These are phyloP conservation scores for Rhinophrynus dorsalis DNA, from an alignment of 2,797 vertebrate species.

Conservation along the genomic window DNA sequence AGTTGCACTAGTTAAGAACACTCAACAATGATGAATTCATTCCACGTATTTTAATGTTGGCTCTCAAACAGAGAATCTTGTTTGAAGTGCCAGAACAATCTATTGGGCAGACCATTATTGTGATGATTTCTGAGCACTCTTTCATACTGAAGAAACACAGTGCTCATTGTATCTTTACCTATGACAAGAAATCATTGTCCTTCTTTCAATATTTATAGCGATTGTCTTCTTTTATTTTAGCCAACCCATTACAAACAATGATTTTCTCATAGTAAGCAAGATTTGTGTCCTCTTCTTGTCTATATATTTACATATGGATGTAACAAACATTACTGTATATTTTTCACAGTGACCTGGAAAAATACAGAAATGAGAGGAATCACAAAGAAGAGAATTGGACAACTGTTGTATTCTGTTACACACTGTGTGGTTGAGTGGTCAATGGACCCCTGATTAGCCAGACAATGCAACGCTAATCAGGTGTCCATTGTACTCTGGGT, in stretches of 20 bases:
- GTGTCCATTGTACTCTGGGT: no score
- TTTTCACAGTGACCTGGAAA: no score
- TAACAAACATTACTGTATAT: no score
- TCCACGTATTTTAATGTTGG: neutral
- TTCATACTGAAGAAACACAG: slow-evolving; percentile 30
- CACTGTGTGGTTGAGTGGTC: no score
- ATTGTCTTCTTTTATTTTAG: slow-evolving; percentile 22
- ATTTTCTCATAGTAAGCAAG: slow-evolving; percentile 23
- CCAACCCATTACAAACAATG: slow-evolving; percentile 25
- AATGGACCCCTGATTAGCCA: no score
- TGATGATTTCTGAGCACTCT: slow-evolving; percentile 6
- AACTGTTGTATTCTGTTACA: no score
- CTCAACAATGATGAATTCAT: neutral
- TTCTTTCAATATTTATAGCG: neutral
- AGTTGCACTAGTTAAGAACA: no score
- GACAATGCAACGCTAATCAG: no score
- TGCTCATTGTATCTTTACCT: slow-evolving; percentile 9
- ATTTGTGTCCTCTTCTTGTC: neutral
- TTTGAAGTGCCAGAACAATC: neutral
- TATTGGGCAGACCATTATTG: neutral
- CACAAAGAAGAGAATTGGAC: no score
- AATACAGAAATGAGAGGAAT: no score
- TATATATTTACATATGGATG: no score
- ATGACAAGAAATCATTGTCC: slow-evolving; percentile 31
- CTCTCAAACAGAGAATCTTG: neutral